Evolutionary conservation across 2,888 invertebrate genomes (phyloP), one percentile per base, ranked within the genome.

Genomic region (Orchesellides sinensis): DNA sequence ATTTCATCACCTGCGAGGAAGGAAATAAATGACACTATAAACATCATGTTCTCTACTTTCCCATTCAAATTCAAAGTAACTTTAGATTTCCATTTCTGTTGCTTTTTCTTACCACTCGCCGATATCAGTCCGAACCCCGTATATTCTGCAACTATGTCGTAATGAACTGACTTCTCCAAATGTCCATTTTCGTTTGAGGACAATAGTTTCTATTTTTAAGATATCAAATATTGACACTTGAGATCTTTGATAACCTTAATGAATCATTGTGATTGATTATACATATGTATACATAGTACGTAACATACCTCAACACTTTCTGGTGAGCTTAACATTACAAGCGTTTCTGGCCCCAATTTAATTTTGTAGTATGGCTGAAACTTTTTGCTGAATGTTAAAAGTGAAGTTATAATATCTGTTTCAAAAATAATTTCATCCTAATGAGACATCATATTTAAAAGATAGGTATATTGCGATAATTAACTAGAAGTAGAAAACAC

Each of bases 161-260:
- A 79, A 8, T 79, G 72, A 17, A 72, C 72, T 0, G 73, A 27
- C 17, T 81, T 81, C 5, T 8, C 17, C 27, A 81, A 40, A n/a
- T 81, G 80, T n/a, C 59, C 73, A 35, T 66, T 54, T 0, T 81
- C 61, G 25, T 81, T 81, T 12, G 80, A 81, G 4, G 73, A 66
- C 1, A 81, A 59, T 19, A 81, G 49, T 66, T 80, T 80, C 79
- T 80, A 32, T 23, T 2, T 29, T 45, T 66, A 2, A 49, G 29
- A 49, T 49, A 25, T 47, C 8, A 10, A 10, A 10, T n/a, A 6
- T 10, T 47, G n/a, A n/a, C 47, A n/a, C 27, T n/a, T n/a, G n/a
- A n/a, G n/a, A n/a, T n/a, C n/a, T n/a, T n/a, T n/a, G n/a, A n/a
- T n/a, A n/a, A n/a, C n/a, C n/a, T n/a, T n/a, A n/a, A n/a, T n/a